These are phyloP conservation scores for Dinomys branickii DNA, from an alignment of 2,113 vertebrate genomes.

Conservation along the genomic window DNA sequence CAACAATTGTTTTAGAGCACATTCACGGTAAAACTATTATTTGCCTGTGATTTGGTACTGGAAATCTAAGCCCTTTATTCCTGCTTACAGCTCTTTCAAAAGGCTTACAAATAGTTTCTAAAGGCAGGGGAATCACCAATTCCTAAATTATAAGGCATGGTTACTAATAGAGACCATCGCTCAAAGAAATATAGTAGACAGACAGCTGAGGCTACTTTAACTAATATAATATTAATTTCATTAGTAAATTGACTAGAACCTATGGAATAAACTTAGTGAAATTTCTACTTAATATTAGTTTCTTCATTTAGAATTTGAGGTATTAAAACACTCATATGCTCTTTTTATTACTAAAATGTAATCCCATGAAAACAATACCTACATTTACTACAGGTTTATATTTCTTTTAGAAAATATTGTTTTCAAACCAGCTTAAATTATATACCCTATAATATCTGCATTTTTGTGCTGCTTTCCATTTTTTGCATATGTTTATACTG, in stretches of 20 bases:
- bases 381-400: neutral
- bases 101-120: neutral
- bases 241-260: neutral
- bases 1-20: neutral
- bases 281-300: neutral
- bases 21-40: neutral
- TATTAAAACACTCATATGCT: neutral
- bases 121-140: neutral
- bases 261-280: neutral
- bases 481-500: neutral
- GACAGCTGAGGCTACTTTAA: neutral
- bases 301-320: neutral
- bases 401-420: neutral
- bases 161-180: neutral
- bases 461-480: neutral
- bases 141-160: neutral
- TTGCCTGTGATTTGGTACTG: neutral
- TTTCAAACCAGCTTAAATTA: neutral
- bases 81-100: neutral
- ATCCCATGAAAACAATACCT: neutral
- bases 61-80: neutral
- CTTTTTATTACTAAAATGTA: neutral
- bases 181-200: neutral
- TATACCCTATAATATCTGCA: neutral
- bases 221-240: neutral